These are phyloP conservation scores for Drepana arcuata DNA, from an alignment of 1,140 invertebrate species.

Conservation along the genomic window DNA sequence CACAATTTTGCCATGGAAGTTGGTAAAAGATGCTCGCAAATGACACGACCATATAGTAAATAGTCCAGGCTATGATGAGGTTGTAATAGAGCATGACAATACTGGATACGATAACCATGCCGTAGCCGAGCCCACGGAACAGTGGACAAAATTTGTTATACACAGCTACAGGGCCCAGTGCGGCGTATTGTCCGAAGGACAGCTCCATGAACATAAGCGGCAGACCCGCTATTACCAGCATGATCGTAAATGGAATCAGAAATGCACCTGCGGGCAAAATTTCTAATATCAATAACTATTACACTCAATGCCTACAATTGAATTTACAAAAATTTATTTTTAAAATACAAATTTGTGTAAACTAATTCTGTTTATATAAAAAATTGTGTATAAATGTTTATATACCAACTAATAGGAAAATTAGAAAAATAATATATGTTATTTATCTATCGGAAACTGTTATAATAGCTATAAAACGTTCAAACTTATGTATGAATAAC, in stretches of 20 bases:
- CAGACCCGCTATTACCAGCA: constrained; percentile 88
- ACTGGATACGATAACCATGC: constrained; percentile 87
- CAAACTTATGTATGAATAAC: no score
- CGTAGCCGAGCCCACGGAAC: constrained; percentile 83
- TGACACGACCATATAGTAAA: constrained; percentile 86
- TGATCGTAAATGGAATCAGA: constrained; percentile 86
- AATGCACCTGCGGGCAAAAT: constrained; percentile 78
- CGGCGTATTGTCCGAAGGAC: constrained; percentile 83
- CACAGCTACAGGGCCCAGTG: constrained; percentile 80
- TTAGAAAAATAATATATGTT: no score
- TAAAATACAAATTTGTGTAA: no score
- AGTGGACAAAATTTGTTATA: constrained; percentile 80
- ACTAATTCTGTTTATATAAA: no score
- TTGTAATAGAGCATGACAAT: constrained; percentile 90
- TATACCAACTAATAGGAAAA: no score
- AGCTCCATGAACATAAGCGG: constrained; percentile 93
- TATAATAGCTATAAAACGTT: no score
- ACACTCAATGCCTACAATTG: no score
- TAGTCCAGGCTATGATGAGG: constrained; percentile 89
- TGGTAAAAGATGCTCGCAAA: constrained; percentile 75
- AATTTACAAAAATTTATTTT: no score
- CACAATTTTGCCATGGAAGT: constrained; percentile 86
- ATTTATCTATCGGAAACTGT: no score
- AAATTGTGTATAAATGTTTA: no score
- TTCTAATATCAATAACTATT: no score